Conservation (phyloP, 2,888 invertebrate genomes). For the Hypena proboscidalis region DNA sequence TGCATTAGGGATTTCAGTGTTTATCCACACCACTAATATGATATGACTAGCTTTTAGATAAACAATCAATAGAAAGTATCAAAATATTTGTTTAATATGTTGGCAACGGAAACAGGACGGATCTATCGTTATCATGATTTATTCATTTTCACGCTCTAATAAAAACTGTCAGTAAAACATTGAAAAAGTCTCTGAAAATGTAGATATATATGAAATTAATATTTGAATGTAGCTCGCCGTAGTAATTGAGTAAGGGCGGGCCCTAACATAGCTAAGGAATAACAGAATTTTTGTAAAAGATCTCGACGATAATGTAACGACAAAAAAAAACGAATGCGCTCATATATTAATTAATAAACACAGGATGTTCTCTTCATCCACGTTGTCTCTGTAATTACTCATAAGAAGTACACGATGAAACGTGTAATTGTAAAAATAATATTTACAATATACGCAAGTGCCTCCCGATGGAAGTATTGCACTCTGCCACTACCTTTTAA, state of each 20-base stretch:
- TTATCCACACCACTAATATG: constrained; percentile 11
- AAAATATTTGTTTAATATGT: constrained; percentile 15
- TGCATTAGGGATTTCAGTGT: constrained; percentile 1
- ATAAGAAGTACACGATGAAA: too few species aligned
- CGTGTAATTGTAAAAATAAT: too few species aligned
- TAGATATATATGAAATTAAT: constrained; percentile 1
- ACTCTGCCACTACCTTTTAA: too few species aligned
- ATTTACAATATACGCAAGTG: too few species aligned
- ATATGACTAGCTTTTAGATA: constrained; percentile 25
- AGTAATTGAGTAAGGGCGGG: neutral
- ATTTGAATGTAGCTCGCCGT: neutral
- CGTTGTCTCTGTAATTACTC: too few species aligned
- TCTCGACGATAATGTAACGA: too few species aligned
- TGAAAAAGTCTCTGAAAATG: constrained; percentile 2
- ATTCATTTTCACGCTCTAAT: constrained; percentile 1
- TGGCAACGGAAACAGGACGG: constrained; percentile 28
- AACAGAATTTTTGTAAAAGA: too few species aligned
- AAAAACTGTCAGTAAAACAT: constrained; percentile 2
- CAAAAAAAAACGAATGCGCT: too few species aligned
- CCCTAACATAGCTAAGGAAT: too few species aligned
- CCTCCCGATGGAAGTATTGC: too few species aligned
- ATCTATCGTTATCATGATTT: constrained; percentile 17
- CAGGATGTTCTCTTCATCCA: too few species aligned
- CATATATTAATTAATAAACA: too few species aligned
- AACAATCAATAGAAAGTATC: constrained; percentile 11